These are phyloP conservation scores for Nibea albiflora DNA, from an alignment of 2,113 vertebrate genomes.

Conservation along the genomic window DNA sequence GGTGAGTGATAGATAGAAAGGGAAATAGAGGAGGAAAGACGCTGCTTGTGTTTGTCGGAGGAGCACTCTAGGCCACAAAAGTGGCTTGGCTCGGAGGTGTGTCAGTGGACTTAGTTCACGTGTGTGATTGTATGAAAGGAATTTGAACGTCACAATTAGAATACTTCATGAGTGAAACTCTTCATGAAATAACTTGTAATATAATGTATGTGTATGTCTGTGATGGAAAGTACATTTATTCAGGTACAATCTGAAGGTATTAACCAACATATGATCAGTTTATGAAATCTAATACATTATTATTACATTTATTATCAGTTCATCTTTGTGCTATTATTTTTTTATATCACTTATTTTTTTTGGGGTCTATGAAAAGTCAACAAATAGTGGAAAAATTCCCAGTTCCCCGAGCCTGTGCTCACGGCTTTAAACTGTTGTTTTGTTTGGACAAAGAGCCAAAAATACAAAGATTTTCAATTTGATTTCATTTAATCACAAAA, in stretches of 20 bases:
- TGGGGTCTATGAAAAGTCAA: not conserved
- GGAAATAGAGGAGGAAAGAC: not conserved
- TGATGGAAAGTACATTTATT: not conserved
- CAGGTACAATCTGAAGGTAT: not conserved
- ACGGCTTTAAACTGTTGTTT: not conserved
- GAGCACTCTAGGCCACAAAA: not conserved
- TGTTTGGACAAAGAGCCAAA: not conserved
- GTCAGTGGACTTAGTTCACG: constrained; percentile 4
- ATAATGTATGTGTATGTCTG: not conserved
- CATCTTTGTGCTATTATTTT: not conserved
- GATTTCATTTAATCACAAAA: not conserved
- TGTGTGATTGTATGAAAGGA: constrained; percentile 24
- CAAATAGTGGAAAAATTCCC: not conserved
- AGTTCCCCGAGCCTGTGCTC: not conserved
- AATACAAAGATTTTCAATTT: not conserved
- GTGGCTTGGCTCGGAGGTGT: not conserved
- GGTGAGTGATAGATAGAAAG: constrained; percentile 71
- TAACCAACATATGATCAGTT: not conserved
- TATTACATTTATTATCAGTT: not conserved
- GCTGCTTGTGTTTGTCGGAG: constrained; percentile 1
- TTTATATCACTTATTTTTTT: not conserved
- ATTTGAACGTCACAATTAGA: constrained; percentile 11
- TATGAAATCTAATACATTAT: not conserved
- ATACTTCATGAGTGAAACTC: not conserved
- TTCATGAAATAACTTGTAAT: not conserved